Conservation (phyloP, 2,113 vertebrate species). For the Uria aalge region DNA sequence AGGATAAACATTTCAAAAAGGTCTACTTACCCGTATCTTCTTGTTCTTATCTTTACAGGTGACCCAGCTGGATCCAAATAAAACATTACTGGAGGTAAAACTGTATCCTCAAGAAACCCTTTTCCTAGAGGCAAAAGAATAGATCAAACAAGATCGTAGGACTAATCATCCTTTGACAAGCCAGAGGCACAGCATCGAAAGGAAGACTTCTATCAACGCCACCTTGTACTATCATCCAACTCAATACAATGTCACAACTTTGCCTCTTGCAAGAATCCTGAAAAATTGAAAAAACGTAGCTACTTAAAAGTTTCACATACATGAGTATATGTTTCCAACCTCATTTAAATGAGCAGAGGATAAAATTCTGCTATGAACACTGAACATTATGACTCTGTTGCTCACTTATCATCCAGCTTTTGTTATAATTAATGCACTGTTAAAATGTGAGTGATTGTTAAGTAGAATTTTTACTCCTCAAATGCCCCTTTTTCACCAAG, state of each 20-base stretch:
- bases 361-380: constrained; percentile 61
- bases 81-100: constrained; percentile 93
- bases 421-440: constrained; percentile 72
- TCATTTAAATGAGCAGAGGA: constrained; percentile 66
- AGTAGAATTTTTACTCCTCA: constrained; percentile 71
- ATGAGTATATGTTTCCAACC: constrained; percentile 76
- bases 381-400: constrained; percentile 60
- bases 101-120: constrained; percentile 98
- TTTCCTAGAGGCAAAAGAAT: constrained; percentile 97
- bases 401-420: constrained; percentile 68
- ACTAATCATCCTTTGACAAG: constrained; percentile 67
- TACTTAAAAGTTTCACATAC: constrained; percentile 76
- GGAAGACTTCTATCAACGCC: constrained; percentile 65
- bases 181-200: constrained; percentile 58
- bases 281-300: constrained; percentile 70
- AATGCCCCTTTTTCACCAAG: constrained; percentile 63
- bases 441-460: constrained; percentile 70
- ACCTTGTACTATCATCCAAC: constrained; percentile 66
- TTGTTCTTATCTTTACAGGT: constrained; percentile 78
- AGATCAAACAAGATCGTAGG: constrained; percentile 66
- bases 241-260: constrained; percentile 72
- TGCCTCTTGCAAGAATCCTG: constrained; percentile 79
- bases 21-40: not conserved
- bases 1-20: not conserved
- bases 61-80: constrained; percentile 91